These are phyloP conservation scores for Leuctra nigra DNA, from an alignment of 2,888 invertebrate genomes.

Conservation along the genomic window DNA sequence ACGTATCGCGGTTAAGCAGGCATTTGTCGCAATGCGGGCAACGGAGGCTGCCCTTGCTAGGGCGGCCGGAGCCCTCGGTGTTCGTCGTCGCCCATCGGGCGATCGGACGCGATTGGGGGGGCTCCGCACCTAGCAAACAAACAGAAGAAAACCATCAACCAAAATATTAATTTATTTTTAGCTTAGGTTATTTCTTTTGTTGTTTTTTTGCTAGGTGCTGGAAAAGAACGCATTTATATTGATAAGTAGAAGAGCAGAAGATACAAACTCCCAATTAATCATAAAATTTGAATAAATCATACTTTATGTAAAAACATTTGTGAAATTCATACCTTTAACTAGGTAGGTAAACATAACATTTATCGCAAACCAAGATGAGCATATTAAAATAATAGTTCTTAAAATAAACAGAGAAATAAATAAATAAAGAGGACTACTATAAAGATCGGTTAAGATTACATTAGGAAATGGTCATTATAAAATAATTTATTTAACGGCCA, in stretches of 20 bases:
- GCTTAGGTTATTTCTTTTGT: not conserved
- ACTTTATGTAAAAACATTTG: too few relatives aligned
- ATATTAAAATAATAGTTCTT: too few relatives aligned
- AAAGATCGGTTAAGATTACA: too few relatives aligned
- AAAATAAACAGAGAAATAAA: too few relatives aligned
- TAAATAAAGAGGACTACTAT: too few relatives aligned
- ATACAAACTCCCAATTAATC: too few relatives aligned
- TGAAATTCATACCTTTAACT: too few relatives aligned
- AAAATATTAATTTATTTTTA: constrained; percentile 1
- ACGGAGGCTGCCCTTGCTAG: constrained; percentile 26
- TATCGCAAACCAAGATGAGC: too few relatives aligned
- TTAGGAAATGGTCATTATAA: too few relatives aligned
- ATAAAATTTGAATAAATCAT: too few relatives aligned
- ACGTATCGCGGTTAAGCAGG: constrained; percentile 25
- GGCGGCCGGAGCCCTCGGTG: constrained; percentile 26
- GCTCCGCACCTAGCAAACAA: constrained; percentile 25
- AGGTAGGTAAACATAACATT: too few relatives aligned
- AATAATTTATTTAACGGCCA: too few relatives aligned
- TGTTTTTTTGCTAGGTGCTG: constrained; percentile 7
- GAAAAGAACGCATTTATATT: not conserved
- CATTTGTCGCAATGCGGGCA: constrained; percentile 26
- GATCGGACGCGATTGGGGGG: constrained; percentile 16
- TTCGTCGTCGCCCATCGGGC: not conserved
- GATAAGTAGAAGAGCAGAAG: not conserved
- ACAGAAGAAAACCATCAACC: constrained; percentile 25